phyloP scores from a whole-genome alignment of 1,140 invertebrate genomes.

The Lucilia sericata region DNA sequence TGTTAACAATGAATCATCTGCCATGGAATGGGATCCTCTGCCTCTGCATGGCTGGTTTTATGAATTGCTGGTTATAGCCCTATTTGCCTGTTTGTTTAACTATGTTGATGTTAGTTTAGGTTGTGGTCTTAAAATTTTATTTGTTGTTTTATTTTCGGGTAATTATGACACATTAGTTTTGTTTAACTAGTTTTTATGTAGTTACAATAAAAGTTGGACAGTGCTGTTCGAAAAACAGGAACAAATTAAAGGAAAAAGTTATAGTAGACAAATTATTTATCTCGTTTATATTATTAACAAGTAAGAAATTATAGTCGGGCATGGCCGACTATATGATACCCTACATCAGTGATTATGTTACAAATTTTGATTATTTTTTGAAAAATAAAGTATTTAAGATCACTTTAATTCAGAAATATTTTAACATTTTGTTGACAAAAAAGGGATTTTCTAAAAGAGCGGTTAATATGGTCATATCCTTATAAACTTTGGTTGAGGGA shows the following conservation, averaged over 20 bases:
- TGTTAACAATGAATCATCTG: not conserved
- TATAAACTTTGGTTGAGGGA: too few relatives aligned
- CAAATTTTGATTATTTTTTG: too few relatives aligned
- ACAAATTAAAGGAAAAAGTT: not conserved
- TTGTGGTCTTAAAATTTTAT: slow-evolving; percentile 37
- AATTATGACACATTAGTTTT: slow-evolving; percentile 40
- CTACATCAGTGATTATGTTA: too few relatives aligned
- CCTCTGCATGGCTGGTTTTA: not conserved
- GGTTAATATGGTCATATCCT: too few relatives aligned
- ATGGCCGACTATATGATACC: too few relatives aligned
- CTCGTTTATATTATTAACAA: not conserved
- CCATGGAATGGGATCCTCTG: not conserved
- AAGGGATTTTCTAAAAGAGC: too few relatives aligned
- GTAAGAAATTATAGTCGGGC: too few relatives aligned
- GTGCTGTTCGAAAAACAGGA: not conserved
- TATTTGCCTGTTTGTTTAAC: not conserved
- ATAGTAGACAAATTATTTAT: not conserved
- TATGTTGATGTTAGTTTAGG: slow-evolving; percentile 24
- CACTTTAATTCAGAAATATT: too few relatives aligned
- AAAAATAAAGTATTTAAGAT: too few relatives aligned
- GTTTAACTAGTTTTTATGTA: not conserved
- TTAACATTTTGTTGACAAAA: too few relatives aligned
- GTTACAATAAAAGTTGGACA: slow-evolving; percentile 5
- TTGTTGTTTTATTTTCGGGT: slow-evolving; percentile 35
- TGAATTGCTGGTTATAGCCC: not conserved